Conservation (phyloP, 2,113 vertebrate genomes). For the Cervus canadensis region DNA sequence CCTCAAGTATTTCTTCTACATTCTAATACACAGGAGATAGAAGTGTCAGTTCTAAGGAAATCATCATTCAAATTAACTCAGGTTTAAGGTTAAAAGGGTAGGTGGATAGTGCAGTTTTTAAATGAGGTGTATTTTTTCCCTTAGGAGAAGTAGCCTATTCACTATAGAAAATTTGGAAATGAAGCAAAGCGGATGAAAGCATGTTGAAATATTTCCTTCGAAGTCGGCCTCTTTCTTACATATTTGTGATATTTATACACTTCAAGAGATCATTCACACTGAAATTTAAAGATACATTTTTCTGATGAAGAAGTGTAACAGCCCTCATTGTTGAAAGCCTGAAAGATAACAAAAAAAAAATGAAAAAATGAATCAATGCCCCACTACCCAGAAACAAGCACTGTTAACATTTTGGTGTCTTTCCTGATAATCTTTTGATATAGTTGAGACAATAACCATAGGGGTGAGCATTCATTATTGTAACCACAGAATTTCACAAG, state of each 20-base stretch:
- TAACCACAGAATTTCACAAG: background rate
- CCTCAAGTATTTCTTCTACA: background rate
- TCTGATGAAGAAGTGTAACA: background rate
- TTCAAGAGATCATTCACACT: background rate
- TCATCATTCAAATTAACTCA: background rate
- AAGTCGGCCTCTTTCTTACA: background rate
- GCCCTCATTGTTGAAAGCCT: background rate
- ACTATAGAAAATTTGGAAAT: background rate
- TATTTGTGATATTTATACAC: background rate
- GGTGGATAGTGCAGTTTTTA: background rate
- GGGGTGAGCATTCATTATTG: background rate
- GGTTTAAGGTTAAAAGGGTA: background rate
- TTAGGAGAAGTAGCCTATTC: background rate
- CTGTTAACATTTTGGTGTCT: background rate
- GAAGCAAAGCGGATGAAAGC: background rate
- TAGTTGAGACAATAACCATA: background rate
- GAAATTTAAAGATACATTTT: conserved; percentile 15
- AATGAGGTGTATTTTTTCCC: background rate
- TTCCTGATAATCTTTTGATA: background rate
- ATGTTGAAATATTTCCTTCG: background rate
- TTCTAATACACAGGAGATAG: background rate
- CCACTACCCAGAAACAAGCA: background rate
- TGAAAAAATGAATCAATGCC: background rate
- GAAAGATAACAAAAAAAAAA: background rate
- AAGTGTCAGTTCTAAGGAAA: conserved; percentile 14